phyloP scores from a whole-genome alignment of 2,888 invertebrate species.

The Lepeophtheirus nordmannii region DNA sequence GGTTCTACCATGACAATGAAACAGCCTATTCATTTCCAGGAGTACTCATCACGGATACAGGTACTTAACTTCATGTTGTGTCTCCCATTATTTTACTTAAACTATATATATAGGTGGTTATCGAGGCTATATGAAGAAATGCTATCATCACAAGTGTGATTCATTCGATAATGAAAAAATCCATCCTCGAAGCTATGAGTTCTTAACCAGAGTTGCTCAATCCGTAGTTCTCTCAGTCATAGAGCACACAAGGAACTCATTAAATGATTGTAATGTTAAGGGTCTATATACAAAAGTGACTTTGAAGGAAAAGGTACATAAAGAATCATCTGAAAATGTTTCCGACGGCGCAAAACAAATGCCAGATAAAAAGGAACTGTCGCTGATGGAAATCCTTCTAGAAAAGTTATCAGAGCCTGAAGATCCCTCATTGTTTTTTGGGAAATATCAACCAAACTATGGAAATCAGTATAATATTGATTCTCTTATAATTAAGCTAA shows the following conservation, averaged over 20 bases:
- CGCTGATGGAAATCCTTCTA: background rate
- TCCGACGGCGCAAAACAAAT: too few species aligned
- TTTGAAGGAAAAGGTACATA: background rate
- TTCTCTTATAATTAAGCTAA: background rate
- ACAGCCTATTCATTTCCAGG: conserved; percentile 31
- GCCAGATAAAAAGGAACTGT: background rate
- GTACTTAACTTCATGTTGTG: conserved; percentile 27
- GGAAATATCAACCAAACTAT: conserved; percentile 8
- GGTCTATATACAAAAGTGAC: background rate
- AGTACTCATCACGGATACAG: conserved; percentile 34
- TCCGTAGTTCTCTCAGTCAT: conserved; percentile 26
- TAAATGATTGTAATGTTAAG: background rate
- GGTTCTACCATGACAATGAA: conserved; percentile 32
- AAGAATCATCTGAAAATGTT: background rate
- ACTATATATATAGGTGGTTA: background rate
- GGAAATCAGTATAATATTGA: conserved; percentile 11
- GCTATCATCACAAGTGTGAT: conserved; percentile 17
- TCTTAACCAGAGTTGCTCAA: conserved; percentile 27
- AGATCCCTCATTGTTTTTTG: background rate
- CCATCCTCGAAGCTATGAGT: conserved; percentile 14
- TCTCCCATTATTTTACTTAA: background rate
- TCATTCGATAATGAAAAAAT: background rate
- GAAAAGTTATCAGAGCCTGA: background rate
- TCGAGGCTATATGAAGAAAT: conserved; percentile 19
- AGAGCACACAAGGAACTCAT: conserved; percentile 25